Base-by-base conservation (phyloP, 2,797 vertebrate genomes). In the Chelonia mydas region DNA sequence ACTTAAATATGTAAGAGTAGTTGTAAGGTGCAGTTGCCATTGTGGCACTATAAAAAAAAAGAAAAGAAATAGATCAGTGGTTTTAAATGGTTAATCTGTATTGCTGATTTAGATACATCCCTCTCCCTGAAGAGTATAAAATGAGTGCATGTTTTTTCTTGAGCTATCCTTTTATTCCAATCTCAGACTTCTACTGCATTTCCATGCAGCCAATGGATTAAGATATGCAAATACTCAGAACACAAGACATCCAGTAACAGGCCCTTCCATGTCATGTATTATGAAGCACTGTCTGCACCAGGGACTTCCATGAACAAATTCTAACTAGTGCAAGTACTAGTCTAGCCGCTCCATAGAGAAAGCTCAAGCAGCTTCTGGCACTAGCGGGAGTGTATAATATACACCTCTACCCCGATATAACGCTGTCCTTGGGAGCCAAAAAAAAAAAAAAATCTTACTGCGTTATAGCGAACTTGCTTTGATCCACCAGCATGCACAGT, bases 1-100 rank as follows among this genome's bases (percentile, higher is more conserved):
- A 99, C 98, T 99, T 99, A 98, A 99, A 99, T 98, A 99, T 99
- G 99, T 99, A 99, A 95, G 99, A 99, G 97, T 99, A 99, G 99
- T 99, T 99, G 99, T 99, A 99, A 86, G 99, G 99, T 99, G 99
- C 99, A 28, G 99, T 99, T 98, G 99, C 99, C 99, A 99, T 99
- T 92, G 98, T 99, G 99, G 99, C 99, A 99, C 99, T 99, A 94
- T 96, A 99, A 98, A 89, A 92, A 98, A 55, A 92, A 92, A 94
- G 92, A 95, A 90, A 92, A 87, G 88, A 50, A 90, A 90, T 27
- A 51, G 0, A 41, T 41, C 41, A 41, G 41, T 41, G 41, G 41
- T 41, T 41, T 41, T 41, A 41, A 41, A 5, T 41, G 41, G 41
- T 41, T 41, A 41, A 41, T 5, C 41, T 41, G 41, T 41, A 41